Evolutionary conservation across 2,113 vertebrate genomes (phyloP).

Genomic region (Equus quagga): DNA sequence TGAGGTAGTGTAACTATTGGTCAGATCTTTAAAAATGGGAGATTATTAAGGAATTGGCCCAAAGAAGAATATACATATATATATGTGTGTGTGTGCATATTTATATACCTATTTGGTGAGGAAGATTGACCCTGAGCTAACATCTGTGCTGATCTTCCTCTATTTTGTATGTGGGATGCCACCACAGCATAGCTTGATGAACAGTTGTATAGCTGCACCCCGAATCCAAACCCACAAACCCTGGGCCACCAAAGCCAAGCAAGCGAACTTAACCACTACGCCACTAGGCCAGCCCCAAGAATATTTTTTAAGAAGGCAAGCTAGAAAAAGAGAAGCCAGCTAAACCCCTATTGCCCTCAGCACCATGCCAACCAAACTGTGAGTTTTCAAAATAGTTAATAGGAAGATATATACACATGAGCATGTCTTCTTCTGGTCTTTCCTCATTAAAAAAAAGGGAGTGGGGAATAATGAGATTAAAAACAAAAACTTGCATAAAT

Average conservation of each 20-base stretch:
- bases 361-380: neutral
- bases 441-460: neutral
- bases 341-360: neutral
- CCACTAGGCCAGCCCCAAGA: neutral
- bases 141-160: too few species aligned
- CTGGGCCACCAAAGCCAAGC: too few species aligned
- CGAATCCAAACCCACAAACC: too few species aligned
- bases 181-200: too few species aligned
- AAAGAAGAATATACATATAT: neutral
- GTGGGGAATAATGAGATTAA: neutral
- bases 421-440: neutral
- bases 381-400: neutral
- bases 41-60: neutral
- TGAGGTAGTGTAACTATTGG: neutral
- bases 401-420: neutral
- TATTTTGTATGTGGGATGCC: too few species aligned
- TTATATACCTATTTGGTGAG: too few species aligned
- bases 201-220: too few species aligned
- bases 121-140: too few species aligned
- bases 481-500: neutral
- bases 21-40: neutral
- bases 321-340: neutral
- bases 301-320: neutral
- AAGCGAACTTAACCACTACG: too few species aligned
- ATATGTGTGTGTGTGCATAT: too few species aligned